Base-by-base conservation (phyloP, 2,797 vertebrate species). In the Poecilia wingei region DNA sequence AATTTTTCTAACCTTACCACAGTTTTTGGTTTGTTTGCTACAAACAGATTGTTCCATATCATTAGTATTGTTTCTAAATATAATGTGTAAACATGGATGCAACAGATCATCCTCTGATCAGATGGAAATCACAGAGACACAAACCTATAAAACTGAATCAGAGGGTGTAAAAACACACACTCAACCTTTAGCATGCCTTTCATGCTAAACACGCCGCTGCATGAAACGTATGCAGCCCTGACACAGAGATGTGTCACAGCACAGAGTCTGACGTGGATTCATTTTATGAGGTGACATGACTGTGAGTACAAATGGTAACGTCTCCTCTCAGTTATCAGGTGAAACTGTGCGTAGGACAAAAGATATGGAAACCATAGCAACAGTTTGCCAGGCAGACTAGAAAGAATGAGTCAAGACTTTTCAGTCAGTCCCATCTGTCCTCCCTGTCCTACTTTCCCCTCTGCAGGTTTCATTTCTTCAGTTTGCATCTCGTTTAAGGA, bases 291-390 rank as follows among this genome's bases (percentile, higher is more conserved):
- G 33, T 68, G 77, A 76, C 46, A 1, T 71, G 28, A 73, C 43
- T 57, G 28, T 47, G 36, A 77, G 79, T 53, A 33, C 45, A 74
- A 61, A 61, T 16, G 28, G 13, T 33, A 33, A 61, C 36, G 28
- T 79, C 79, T 81, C 81, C 79, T 61, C 82, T 80, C 79, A 77
- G 81, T 75, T 72, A 74, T 82, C 55, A 87, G 79, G 84, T 68
- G 70, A 74, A 88, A 89, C 86, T 76, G 59, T 59, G 86, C 46
- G 86, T 57, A 6, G n/a, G 85, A 86, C 80, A 80, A 46, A 20
- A 89, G 90, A 91, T 86, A 82, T 83, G 91, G 93, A 95, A 93
- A 92, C 64, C 91, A 90, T 72, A 89, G 91, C 84, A 55, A 59
- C 72, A 41, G 64, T 25, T 68, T 68, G 36, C 36, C 16, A 22